Evolutionary conservation across 2,888 invertebrate genomes (phyloP), one percentile per base, ranked within the genome.

Genomic region (Cephus rjabovi): DNA sequence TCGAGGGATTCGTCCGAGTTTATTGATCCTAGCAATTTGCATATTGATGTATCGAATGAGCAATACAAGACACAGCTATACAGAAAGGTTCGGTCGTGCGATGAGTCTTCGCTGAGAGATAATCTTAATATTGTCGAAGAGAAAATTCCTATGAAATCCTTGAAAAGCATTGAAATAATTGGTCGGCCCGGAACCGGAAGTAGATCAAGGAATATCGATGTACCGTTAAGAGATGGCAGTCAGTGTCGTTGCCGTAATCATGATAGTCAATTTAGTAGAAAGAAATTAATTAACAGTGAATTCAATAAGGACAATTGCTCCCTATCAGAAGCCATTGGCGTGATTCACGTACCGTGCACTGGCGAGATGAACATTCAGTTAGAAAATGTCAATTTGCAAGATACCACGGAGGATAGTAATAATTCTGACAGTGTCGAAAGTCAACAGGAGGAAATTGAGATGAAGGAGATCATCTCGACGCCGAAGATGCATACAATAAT

Each of bases 401-500:
- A 79, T 31, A 11, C 69, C 23, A 33, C 69, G 30, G 76, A 79
- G 35, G 74, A 68, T 33, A 79, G 79, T 76, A 70, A 76, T 11
- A 76, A 70, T 31, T 80, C 79, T 12, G 80, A 81, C 4, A 81
- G 79, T 75, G 76, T 77, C 40, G 82, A 80, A 34, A 80, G 78
- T 73, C 78, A 77, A 12, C 76, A 78, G 34, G 80, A 80, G 11
- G 34, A 71, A 12, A 76, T 37, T 6, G 69, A 74, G 37, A 73
- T 69, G 56, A 37, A 70, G 73, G 31, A 80, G 15, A 56, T 69
- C 12, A 68, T 81, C 6, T 76, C 80, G 0, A 82, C 83, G 0
- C 83, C 81, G 9, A 87, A 85, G 40, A 78, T 82, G 68, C 83
- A 87, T 23, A 79, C 85, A 1, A 83, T 84, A 23, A 88, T 90